Percentiles rank a stretch among this genome's conserved stretches.
These are phyloP conservation scores for Polietes domitor DNA, from an alignment of 2,888 invertebrate genomes.

Conservation along the genomic window DNA sequence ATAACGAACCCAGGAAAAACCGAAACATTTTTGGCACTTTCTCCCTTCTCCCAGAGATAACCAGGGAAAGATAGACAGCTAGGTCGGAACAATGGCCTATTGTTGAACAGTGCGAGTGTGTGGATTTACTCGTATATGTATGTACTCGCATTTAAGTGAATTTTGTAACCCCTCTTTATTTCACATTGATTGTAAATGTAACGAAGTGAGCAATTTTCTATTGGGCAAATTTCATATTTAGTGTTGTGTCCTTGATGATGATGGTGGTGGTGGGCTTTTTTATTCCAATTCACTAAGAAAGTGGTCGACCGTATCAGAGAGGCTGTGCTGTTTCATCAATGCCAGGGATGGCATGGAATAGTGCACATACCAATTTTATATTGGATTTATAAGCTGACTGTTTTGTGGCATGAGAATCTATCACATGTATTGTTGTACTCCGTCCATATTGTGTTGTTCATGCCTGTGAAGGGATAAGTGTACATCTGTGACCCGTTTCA, in stretches of 20 bases:
- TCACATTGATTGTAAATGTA: constrained; percentile 26
- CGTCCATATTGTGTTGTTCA: constrained; percentile 13
- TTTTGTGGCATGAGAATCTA: constrained; percentile 56
- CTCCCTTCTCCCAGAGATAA: constrained; percentile 41
- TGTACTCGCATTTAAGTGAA: constrained; percentile 31
- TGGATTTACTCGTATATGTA: not conserved
- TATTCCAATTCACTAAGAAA: constrained; percentile 55
- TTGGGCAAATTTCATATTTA: constrained; percentile 51
- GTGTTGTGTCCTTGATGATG: constrained; percentile 12
- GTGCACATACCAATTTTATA: constrained; percentile 45
- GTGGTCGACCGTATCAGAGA: constrained; percentile 29
- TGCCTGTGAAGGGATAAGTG: constrained; percentile 20
- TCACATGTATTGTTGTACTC: constrained; percentile 48
- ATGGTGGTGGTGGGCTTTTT: constrained; percentile 35
- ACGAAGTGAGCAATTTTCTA: constrained; percentile 60
- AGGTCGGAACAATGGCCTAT: constrained; percentile 33
- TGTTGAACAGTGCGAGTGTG: not conserved
- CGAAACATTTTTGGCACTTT: constrained; percentile 25
- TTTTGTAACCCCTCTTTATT: constrained; percentile 45
- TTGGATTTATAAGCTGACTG: constrained; percentile 59
- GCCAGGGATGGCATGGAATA: constrained; percentile 49
- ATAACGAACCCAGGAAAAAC: not conserved
- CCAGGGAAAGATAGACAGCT: constrained; percentile 28
- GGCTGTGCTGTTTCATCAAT: constrained; percentile 37
- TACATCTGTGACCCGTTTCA: constrained; percentile 53